Percentiles rank a stretch among this genome's conserved stretches.
Evolutionary conservation across 2,888 invertebrate species (phyloP).

Genomic region (Miltochrista miniata): DNA sequence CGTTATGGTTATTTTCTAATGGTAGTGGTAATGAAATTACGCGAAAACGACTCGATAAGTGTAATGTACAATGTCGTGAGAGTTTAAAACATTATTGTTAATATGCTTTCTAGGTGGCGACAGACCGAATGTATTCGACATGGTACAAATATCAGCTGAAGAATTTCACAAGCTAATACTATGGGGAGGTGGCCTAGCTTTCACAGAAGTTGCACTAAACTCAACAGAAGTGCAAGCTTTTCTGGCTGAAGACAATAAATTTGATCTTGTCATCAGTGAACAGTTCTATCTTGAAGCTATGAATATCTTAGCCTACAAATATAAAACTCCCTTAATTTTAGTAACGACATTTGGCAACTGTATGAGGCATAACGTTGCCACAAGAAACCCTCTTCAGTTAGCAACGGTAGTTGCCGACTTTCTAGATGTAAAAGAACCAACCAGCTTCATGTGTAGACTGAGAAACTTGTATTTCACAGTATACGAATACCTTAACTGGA

Average conservation of each 20-base stretch:
- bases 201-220: constrained; percentile 62
- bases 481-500: constrained; percentile 72
- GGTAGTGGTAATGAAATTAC: too few species aligned
- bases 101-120: constrained; percentile 47
- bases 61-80: too few species aligned
- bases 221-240: constrained; percentile 59
- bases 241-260: constrained; percentile 57
- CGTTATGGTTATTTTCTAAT: too few species aligned
- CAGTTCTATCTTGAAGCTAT: constrained; percentile 77
- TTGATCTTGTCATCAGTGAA: constrained; percentile 76
- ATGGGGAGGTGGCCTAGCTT: constrained; percentile 62
- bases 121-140: constrained; percentile 70
- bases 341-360: constrained; percentile 72
- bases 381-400: constrained; percentile 68
- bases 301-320: constrained; percentile 71
- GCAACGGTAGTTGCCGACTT: constrained; percentile 67
- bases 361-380: constrained; percentile 66
- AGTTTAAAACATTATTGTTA: too few species aligned
- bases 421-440: constrained; percentile 67
- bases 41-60: too few species aligned
- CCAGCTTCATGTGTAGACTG: constrained; percentile 78
- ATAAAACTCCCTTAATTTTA: constrained; percentile 65
- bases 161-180: constrained; percentile 61
- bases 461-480: constrained; percentile 72
- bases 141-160: constrained; percentile 63